phyloP scores from a whole-genome alignment of 2,888 invertebrate species.

The Microctonus hyperodae region DNA sequence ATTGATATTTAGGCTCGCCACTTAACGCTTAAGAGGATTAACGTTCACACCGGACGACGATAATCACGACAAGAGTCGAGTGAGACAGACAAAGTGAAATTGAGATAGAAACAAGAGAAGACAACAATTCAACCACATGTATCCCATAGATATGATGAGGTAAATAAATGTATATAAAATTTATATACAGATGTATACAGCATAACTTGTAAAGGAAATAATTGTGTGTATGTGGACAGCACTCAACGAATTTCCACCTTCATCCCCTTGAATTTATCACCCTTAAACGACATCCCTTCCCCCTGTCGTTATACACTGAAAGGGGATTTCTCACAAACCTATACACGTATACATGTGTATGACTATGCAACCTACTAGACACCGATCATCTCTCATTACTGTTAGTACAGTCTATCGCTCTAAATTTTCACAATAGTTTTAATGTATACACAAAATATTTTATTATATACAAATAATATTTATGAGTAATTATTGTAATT shows the following conservation, averaged over 20 bases:
- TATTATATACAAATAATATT: not conserved
- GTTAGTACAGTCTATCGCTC: conserved; percentile 57
- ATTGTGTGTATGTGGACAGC: conserved; percentile 7
- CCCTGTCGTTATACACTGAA: not conserved
- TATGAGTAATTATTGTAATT: not conserved
- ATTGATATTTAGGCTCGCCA: conserved; percentile 60
- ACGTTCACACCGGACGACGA: conserved; percentile 48
- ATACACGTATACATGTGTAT: no score
- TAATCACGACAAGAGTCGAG: conserved; percentile 8
- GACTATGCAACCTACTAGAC: conserved; percentile 48
- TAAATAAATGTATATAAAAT: not conserved
- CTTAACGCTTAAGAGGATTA: conserved; percentile 61
- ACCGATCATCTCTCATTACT: conserved; percentile 57
- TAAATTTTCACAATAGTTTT: conserved; percentile 51
- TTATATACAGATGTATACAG: not conserved
- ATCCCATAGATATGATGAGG: not conserved
- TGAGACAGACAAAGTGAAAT: conserved; percentile 10
- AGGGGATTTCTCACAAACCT: conserved; percentile 24
- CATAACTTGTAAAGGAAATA: not conserved
- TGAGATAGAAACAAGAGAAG: conserved; percentile 23
- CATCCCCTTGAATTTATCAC: not conserved
- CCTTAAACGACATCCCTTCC: conserved; percentile 11
- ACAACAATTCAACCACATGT: conserved; percentile 23
- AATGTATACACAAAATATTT: conserved; percentile 41
- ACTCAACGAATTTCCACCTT: not conserved